Conservation (phyloP, 2,888 invertebrate genomes). For the Aspidiotus destructor region DNA sequence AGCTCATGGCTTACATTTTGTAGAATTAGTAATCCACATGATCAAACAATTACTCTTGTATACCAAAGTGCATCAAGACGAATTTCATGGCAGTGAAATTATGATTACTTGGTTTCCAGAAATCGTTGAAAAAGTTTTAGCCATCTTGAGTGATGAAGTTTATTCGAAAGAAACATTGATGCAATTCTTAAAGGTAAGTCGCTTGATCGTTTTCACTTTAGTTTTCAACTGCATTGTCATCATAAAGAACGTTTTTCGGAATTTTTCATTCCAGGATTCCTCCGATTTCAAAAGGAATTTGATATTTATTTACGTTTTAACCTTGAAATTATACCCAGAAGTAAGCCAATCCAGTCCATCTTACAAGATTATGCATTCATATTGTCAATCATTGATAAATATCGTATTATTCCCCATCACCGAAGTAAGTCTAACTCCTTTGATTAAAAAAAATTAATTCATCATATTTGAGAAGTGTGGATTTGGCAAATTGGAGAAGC, state of each 20-base stretch:
- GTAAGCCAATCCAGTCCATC: conserved; percentile 15
- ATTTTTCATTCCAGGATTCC: conserved; percentile 20
- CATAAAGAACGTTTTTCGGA: not conserved
- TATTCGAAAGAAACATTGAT: conserved; percentile 18
- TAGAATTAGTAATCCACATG: conserved; percentile 14
- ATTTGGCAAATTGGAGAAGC: no score
- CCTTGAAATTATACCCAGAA: conserved; percentile 19
- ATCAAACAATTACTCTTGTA: conserved; percentile 20
- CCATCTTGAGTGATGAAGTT: conserved; percentile 16
- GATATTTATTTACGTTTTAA: conserved; percentile 15
- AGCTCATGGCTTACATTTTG: conserved; percentile 14
- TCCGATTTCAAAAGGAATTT: conserved; percentile 9
- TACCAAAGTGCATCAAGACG: conserved; percentile 17
- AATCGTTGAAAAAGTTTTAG: conserved; percentile 11
- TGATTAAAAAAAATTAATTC: no score
- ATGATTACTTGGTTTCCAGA: conserved; percentile 17
- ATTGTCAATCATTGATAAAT: conserved; percentile 15
- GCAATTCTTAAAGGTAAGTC: conserved; percentile 7
- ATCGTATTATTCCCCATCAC: conserved; percentile 20
- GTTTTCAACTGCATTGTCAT: not conserved
- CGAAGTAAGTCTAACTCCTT: conserved; percentile 7
- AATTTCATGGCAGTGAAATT: conserved; percentile 2
- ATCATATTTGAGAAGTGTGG: no score
- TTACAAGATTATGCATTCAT: conserved; percentile 16
- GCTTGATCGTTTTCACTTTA: not conserved